Percentiles rank a stretch among this genome's conserved stretches.
Evolutionary conservation across 2,113 vertebrate genomes (phyloP).

Genomic region (Vidua chalybeata): DNA sequence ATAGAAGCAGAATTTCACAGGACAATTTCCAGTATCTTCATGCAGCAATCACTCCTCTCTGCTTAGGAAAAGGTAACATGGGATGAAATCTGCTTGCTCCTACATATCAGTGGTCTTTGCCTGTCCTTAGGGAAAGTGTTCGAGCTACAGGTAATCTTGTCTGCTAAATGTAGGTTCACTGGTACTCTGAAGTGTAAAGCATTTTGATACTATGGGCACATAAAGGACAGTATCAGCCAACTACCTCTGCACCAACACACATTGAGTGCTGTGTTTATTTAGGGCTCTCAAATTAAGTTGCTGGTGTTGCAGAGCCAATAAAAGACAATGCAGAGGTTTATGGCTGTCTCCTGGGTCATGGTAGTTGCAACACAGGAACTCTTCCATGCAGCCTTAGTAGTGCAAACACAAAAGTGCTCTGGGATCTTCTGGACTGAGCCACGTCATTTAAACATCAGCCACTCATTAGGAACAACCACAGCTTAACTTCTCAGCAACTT

Average conservation of each 20-base stretch:
- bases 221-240: background rate
- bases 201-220: background rate
- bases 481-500: background rate
- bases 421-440: background rate
- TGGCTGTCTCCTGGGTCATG: background rate
- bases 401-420: background rate
- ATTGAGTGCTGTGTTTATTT: accelerated
- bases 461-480: background rate
- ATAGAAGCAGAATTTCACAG: background rate
- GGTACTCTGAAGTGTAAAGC: background rate
- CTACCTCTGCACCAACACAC: background rate
- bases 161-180: background rate
- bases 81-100: background rate
- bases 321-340: background rate
- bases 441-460: background rate
- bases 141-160: background rate
- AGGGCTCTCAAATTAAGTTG: background rate
- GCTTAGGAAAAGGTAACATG: background rate
- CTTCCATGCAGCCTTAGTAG: background rate
- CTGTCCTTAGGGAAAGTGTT: background rate
- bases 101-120: background rate
- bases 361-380: background rate
- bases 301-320: background rate
- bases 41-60: background rate
- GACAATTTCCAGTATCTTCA: background rate